Percentiles rank a stretch among this genome's conserved stretches.
These are phyloP conservation scores for Acrocyrtus sp. DNA, from an alignment of 2,888 invertebrate genomes.

Conservation along the genomic window DNA sequence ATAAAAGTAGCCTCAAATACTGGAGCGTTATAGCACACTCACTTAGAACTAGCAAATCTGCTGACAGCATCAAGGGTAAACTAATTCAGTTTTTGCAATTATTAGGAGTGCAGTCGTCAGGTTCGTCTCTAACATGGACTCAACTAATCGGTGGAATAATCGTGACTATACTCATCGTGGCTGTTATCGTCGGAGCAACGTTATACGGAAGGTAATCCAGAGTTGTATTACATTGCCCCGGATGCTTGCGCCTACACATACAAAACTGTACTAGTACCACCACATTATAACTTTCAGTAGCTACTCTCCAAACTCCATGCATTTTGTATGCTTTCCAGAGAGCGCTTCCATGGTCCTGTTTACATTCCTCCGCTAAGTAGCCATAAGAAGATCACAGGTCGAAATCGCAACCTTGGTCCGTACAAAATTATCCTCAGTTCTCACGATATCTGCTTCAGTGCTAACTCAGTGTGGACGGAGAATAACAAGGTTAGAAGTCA, in stretches of 20 bases:
- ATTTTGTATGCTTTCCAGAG: slow-evolving; percentile 24
- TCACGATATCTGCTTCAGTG: slow-evolving; percentile 58
- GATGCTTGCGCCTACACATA: too few relatives aligned
- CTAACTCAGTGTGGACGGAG: slow-evolving; percentile 35
- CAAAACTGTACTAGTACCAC: too few relatives aligned
- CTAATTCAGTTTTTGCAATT: too few relatives aligned
- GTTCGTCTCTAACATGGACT: slow-evolving; percentile 47
- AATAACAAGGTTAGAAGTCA: too few relatives aligned
- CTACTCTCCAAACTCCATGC: too few relatives aligned
- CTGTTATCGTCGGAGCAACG: slow-evolving; percentile 48
- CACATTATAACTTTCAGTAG: too few relatives aligned
- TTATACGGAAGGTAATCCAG: slow-evolving; percentile 59
- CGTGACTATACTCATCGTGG: slow-evolving; percentile 43
- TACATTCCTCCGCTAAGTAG: slow-evolving; percentile 25
- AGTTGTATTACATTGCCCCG: too few relatives aligned
- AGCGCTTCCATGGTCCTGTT: slow-evolving; percentile 30
- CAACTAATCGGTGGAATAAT: slow-evolving; percentile 54
- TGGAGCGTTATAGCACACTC: too few relatives aligned
- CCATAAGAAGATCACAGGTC: slow-evolving; percentile 49
- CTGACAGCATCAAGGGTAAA: too few relatives aligned
- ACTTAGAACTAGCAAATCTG: too few relatives aligned
- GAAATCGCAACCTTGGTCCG: slow-evolving; percentile 57
- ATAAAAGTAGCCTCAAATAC: too few relatives aligned
- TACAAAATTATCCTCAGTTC: slow-evolving; percentile 60
- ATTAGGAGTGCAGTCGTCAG: too few relatives aligned